phyloP scores from a whole-genome alignment of 2,888 invertebrate species.

The Thumatha senex region DNA sequence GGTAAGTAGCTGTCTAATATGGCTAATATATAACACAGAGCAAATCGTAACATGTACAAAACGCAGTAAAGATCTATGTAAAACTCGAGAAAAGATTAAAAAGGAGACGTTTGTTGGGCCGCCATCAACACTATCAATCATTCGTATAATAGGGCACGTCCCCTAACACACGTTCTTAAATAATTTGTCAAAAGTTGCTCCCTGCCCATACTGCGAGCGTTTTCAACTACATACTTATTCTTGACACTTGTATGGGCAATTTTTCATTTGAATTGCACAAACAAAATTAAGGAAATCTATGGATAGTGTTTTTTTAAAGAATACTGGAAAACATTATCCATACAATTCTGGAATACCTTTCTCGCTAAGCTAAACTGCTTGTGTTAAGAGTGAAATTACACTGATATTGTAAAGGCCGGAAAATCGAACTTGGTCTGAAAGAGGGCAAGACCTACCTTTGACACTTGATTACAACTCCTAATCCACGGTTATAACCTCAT shows the following conservation, averaged over 20 bases:
- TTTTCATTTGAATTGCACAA: constrained; percentile 45
- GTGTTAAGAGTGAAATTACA: no score
- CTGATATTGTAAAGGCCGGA: no score
- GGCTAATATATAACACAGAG: no score
- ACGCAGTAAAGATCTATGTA: constrained; percentile 18
- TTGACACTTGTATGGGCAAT: constrained; percentile 50
- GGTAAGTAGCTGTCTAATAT: no score
- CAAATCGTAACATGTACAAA: no score
- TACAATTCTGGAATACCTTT: no score
- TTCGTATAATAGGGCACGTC: constrained; percentile 70
- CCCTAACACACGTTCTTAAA: constrained; percentile 79
- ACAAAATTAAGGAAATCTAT: constrained; percentile 23
- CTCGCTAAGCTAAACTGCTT: no score
- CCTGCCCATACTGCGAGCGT: constrained; percentile 58
- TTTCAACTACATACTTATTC: constrained; percentile 52
- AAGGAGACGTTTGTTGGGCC: constrained; percentile 61
- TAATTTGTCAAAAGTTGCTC: constrained; percentile 80
- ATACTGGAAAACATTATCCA: background rate
- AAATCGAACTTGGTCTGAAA: no score
- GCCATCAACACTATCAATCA: constrained; percentile 77
- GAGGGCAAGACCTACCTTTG: no score
- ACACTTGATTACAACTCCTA: no score
- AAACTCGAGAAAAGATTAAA: constrained; percentile 59
- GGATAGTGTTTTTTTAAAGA: no score
- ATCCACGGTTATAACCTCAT: no score